Base-by-base conservation (phyloP, 37 sponge, comb jelly and placozoan species). In the Chondrilla cf. caribensis region DNA sequence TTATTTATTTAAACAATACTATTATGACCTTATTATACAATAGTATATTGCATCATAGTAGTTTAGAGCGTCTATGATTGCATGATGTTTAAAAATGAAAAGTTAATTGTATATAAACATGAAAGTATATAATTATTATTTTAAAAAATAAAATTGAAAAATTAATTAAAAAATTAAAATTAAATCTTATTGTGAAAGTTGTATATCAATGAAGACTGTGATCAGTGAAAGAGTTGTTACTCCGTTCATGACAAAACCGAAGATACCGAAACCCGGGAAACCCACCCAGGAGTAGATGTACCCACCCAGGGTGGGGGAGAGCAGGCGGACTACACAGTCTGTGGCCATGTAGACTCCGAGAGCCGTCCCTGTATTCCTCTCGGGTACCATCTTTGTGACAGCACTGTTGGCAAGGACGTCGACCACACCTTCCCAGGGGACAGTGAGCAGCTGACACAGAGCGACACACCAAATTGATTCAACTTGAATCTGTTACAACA, bases 291-390 rank as follows among this genome's bases (percentile, higher is more conserved):
- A 64, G 76, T 88, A 88, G 79, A 92, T 70, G 86, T 88, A 83
- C 4, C 86, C 89, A 19, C 93, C 93, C 3, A 88, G 43, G 18
- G 89, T 86, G 2, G 93, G 93, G 18, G 89, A 72, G 35, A 89
- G 54, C 38, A 86, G 54, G 22, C 84, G 58, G 14, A 89, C 83
- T 62, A 92, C 24, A 38, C 89, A 85, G 78, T 86, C 83, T 6
- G 90, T 86, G 81, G 90, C 87, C 89, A 89, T 86, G 82, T 77
- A 88, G 47, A 92, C 87, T 28, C 90, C 90, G 15, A 92, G 90
- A 22, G 77, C 70, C 0, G 93, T 86, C 19, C 90, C 90, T 0
- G 86, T 92, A 14, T 81, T 77, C 0, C 82, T 42, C 19, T 84
- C 85, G 0, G 90, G 85, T 0, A 93, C 93, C 3, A 40, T 39